A percentile compares a stretch with the other conserved stretches of the same genome.
phyloP scores from a whole-genome alignment of 2,888 invertebrate genomes.

The Torymus texanus region DNA sequence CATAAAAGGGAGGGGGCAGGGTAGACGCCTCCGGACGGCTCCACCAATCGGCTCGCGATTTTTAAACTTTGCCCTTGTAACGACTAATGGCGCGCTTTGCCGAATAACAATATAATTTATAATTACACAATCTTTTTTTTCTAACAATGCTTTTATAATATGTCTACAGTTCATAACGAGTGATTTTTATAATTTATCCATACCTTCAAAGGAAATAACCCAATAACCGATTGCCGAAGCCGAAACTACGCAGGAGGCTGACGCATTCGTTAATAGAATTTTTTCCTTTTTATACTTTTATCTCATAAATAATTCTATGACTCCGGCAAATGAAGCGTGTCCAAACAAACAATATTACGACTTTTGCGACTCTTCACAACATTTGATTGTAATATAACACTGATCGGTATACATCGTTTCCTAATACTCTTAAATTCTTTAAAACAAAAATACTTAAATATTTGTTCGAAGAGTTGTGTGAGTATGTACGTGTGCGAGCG shows the following conservation, averaged over 20 bases:
- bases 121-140: slow-evolving; percentile 18
- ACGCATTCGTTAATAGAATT: slow-evolving; percentile 5
- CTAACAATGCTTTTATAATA: slow-evolving; percentile 9
- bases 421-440: too few relatives aligned
- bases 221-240: slow-evolving; percentile 54
- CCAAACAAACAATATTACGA: slow-evolving; percentile 26
- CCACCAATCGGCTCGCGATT: slow-evolving; percentile 51
- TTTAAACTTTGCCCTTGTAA: slow-evolving; percentile 24
- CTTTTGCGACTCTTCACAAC: not conserved
- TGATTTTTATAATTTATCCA: slow-evolving; percentile 8
- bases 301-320: slow-evolving; percentile 31
- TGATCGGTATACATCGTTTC: not conserved
- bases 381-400: slow-evolving; percentile 2
- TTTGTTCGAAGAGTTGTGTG: too few relatives aligned
- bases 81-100: slow-evolving; percentile 32
- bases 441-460: too few relatives aligned
- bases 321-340: slow-evolving; percentile 42
- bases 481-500: too few relatives aligned
- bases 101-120: slow-evolving; percentile 44
- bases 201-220: not conserved
- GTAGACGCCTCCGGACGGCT: slow-evolving; percentile 49
- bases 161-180: slow-evolving; percentile 21
- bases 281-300: slow-evolving; percentile 20
- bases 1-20: slow-evolving; percentile 50
- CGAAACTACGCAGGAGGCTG: slow-evolving; percentile 54